These are phyloP conservation scores for Mormyrus hasselquistii DNA, from an alignment of 2,797 vertebrate genomes.

Conservation along the genomic window DNA sequence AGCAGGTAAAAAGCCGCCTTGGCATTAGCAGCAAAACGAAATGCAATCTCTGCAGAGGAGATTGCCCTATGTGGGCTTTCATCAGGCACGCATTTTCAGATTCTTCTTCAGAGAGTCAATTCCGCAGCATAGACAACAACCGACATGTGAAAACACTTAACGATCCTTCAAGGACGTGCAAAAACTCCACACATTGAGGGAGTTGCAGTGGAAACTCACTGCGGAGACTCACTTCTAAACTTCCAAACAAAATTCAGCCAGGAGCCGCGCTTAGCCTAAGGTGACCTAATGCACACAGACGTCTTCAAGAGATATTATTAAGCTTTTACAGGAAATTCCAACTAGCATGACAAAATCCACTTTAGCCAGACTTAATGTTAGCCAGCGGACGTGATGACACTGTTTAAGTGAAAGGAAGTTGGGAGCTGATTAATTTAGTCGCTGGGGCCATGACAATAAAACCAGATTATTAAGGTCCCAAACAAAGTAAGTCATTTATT, in stretches of 20 bases:
- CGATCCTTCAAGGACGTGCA: not conserved
- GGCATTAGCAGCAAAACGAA: not conserved
- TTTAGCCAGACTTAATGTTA: not conserved
- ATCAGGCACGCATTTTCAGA: not conserved
- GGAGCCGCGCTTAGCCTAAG: not conserved
- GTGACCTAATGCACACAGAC: not conserved
- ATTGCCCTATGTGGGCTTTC: not conserved
- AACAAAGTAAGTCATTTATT: not conserved
- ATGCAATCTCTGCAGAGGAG: slow-evolving; percentile 2
- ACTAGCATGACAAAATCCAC: not conserved
- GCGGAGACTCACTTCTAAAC: not conserved
- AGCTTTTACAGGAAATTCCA: not conserved
- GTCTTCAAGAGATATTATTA: not conserved
- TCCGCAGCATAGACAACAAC: not conserved
- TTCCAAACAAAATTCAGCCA: not conserved
- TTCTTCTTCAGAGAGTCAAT: slow-evolving; percentile 10
- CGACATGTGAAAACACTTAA: not conserved
- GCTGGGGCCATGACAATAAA: not conserved
- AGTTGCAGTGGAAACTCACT: not conserved
- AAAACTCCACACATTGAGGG: not conserved
- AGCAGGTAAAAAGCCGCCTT: not conserved
- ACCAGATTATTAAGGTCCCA: not conserved
- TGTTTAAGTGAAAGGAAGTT: not conserved
- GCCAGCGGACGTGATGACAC: not conserved
- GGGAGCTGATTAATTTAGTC: not conserved